phyloP scores from a whole-genome alignment of 1,140 invertebrate genomes.

The Oedothorax gibbosus region DNA sequence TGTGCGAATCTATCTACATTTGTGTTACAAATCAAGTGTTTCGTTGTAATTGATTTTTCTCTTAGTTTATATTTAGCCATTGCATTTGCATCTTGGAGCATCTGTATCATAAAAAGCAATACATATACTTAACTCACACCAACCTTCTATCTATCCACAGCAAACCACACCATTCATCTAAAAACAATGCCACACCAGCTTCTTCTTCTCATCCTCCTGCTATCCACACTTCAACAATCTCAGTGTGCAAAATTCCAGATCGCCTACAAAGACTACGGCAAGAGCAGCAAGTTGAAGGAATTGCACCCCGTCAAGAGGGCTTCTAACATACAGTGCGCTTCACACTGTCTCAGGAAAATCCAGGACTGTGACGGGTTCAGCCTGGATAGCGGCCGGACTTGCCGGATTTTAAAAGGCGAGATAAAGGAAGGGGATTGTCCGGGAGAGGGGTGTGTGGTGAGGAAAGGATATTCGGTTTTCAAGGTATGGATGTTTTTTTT shows the following conservation, averaged over 20 bases:
- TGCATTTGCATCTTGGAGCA: too few species aligned
- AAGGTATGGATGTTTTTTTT: constrained; percentile 8
- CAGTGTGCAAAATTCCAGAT: constrained; percentile 21
- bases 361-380: constrained; percentile 31
- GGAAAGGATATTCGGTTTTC: constrained; percentile 34
- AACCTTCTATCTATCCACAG: too few species aligned
- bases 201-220: not conserved
- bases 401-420: constrained; percentile 15
- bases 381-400: constrained; percentile 9
- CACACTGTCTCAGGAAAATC: constrained; percentile 4
- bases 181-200: too few species aligned
- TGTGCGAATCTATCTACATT: too few species aligned
- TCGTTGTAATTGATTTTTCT: too few species aligned
- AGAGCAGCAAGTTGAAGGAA: constrained; percentile 6
- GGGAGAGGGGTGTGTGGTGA: constrained; percentile 2
- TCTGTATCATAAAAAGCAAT: too few species aligned
- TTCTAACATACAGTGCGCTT: constrained; percentile 12
- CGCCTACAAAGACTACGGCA: constrained; percentile 31
- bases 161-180: too few species aligned
- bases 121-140: too few species aligned
- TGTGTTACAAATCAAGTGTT: too few species aligned
- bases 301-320: constrained; percentile 7
- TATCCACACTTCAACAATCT: not conserved
- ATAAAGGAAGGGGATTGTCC: constrained; percentile 22
- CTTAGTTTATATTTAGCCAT: too few species aligned